Conservation (phyloP, 2,888 invertebrate genomes). For the Boloria selene region DNA sequence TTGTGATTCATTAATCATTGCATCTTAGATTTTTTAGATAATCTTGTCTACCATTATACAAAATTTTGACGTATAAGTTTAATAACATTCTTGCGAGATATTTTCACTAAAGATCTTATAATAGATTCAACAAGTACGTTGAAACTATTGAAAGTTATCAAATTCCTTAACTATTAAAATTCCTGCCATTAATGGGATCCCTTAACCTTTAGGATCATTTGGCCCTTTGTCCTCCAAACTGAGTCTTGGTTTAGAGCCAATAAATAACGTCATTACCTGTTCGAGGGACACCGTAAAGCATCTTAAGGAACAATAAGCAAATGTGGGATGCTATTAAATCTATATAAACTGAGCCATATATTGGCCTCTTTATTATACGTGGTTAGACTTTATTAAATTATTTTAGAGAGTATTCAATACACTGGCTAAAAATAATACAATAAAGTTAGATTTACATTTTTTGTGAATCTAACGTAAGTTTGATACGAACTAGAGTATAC, state of each 20-base stretch:
- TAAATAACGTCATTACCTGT: slow-evolving; percentile 80
- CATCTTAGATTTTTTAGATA: slow-evolving; percentile 11
- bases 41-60: background rate
- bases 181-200: slow-evolving; percentile 51
- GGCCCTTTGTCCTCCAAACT: slow-evolving; percentile 63
- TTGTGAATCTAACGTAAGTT: background rate
- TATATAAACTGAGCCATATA: slow-evolving; percentile 67
- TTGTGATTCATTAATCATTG: slow-evolving; percentile 29
- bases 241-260: slow-evolving; percentile 59
- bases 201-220: slow-evolving; percentile 55
- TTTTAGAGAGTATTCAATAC: background rate
- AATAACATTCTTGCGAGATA: background rate
- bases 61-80: background rate
- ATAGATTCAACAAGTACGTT: slow-evolving; percentile 5
- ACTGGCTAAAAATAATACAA: background rate
- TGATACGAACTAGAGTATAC: no score
- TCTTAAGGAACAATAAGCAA: slow-evolving; percentile 76
- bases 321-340: slow-evolving; percentile 71
- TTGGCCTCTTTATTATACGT: slow-evolving; percentile 62
- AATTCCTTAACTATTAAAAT: slow-evolving; percentile 59
- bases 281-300: slow-evolving; percentile 62
- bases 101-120: slow-evolving; percentile 2
- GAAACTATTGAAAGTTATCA: slow-evolving; percentile 28
- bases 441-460: background rate
- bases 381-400: background rate